Evolutionary conservation across 53 echinoderm and acorn worm species (phyloP), one percentile per base, ranked within the genome.

Genomic region (Patiria pectinifera): DNA sequence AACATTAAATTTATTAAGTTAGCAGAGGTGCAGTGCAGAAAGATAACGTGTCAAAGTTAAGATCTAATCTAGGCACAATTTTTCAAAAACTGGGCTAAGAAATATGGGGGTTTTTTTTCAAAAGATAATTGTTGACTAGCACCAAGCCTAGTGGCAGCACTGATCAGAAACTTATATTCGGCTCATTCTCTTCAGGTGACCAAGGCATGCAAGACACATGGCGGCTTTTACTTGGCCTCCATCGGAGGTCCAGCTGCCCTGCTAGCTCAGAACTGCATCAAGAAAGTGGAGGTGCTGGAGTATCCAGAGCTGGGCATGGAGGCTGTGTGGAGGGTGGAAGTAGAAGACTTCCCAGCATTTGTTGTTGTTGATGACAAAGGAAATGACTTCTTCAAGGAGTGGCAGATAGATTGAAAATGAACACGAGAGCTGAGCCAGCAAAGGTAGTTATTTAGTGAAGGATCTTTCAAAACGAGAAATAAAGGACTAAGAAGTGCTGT

Each of bases 281-380:
- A 97, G 92, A 97, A 99, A 72, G 96, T 99, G 16, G 99, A 99
- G 53, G 95, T 96, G 2, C 85, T 99, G 25, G 99, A 99, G 62
- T 99, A 99, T 69, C 94, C 96, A 1, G 97, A 99, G 91, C 94
- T 99, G 3, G 99, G 99, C 18, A 99, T 99, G 99, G 99, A 99
- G 88, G 99, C 99, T 10, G 89, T 99, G 11, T 97, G 99, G 99
- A 91, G 83, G 23, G 93, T 97, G 0, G 93, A 96, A 82, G 97
- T 97, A 1, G 96, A 97, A 74, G 85, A 97, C 75, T 99, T 99
- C 88, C 99, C 99, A 45, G 99, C 99, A n/a, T 99, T 99, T 87
- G 95, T 99, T 63, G 99, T 99, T 46, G 99, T 97, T 59, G 99
- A 99, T 83, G 99, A 99, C 87, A 99, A 99, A 80, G 99, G 99